Conservation (phyloP, 2,888 invertebrate genomes). For the Papilio elwesi region DNA sequence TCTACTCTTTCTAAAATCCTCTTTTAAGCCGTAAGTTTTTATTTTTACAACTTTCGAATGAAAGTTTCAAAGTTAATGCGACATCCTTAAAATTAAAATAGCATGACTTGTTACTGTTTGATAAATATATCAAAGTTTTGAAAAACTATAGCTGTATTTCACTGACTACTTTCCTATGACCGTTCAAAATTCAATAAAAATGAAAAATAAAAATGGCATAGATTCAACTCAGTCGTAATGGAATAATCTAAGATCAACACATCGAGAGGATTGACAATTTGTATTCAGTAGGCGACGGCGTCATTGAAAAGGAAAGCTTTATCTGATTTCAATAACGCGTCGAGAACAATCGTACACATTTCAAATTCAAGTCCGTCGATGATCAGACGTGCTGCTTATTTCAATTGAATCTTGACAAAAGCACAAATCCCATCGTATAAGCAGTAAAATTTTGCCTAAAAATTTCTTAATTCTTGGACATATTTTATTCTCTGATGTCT, state of each 20-base stretch:
- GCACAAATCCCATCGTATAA: background rate
- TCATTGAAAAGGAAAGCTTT: conserved; percentile 17
- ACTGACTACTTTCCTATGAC: no score
- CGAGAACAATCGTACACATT: conserved; percentile 19
- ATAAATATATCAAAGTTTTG: no score
- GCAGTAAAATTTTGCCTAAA: background rate
- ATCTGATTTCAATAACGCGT: conserved; percentile 29
- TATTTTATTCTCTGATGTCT: no score
- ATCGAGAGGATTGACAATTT: background rate
- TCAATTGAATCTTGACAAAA: conserved; percentile 10
- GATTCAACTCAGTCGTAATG: background rate
- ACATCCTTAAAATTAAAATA: no score
- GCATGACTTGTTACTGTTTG: no score
- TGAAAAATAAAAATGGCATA: conserved; percentile 3
- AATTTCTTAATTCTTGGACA: background rate
- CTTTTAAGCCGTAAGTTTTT: no score
- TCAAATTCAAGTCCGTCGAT: conserved; percentile 1
- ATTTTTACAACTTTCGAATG: no score
- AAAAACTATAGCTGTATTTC: no score
- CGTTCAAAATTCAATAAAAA: no score
- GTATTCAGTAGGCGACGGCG: conserved; percentile 16
- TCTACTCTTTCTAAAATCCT: no score
- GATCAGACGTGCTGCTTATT: conserved; percentile 3
- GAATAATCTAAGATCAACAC: conserved; percentile 1
- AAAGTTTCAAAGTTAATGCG: no score